Evolutionary conservation across 1,140 invertebrate species (phyloP), one percentile per base, ranked within the genome.

Genomic region (Hyphantria cunea): DNA sequence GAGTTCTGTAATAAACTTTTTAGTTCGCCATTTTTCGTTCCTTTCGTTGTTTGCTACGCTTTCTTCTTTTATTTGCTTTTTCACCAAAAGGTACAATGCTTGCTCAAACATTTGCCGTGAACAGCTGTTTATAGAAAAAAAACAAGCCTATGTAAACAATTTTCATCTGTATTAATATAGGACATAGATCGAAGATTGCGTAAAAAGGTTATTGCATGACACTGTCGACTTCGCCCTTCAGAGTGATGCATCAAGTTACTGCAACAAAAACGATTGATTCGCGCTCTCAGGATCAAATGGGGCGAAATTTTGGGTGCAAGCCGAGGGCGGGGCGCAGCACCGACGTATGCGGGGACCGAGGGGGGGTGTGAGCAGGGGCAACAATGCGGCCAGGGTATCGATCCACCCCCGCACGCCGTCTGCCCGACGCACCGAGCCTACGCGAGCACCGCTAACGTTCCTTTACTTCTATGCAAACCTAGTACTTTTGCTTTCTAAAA

Each of bases 381-480:
- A 88, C 83, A 88, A 88, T 86, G 83, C 83, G 85, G 82, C 85
- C 83, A 39, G 70, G 72, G 78, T 89, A 89, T 89, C 83, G 86
- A 89, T 89, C 82, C 82, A 76, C 81, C 79, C 74, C 74, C 80
- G 80, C 73, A 56, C 62, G 70, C 68, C 76, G 78, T 80, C 82
- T 81, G 70, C 73, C 71, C 75, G 61, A 70, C 78, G 73, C 80
- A 56, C 52, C 53, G 63, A 72, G 68, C 72, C 71, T 71, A 73
- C 70, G 72, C 72, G 70, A 51, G 61, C 59, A 47, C 64, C 53
- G 63, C 55, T 53, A 63, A 69, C 8, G 74, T 82, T 78, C 71
- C 71, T 51, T 55, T 69, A 62, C 55, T 41, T 70, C 76, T 75
- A 84, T 86, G 84, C 78, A 65, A 64, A 63, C 85, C 83, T 82